These are phyloP conservation scores for Drosophila mayaguana DNA, from an alignment of 2,888 invertebrate genomes.

Conservation along the genomic window DNA sequence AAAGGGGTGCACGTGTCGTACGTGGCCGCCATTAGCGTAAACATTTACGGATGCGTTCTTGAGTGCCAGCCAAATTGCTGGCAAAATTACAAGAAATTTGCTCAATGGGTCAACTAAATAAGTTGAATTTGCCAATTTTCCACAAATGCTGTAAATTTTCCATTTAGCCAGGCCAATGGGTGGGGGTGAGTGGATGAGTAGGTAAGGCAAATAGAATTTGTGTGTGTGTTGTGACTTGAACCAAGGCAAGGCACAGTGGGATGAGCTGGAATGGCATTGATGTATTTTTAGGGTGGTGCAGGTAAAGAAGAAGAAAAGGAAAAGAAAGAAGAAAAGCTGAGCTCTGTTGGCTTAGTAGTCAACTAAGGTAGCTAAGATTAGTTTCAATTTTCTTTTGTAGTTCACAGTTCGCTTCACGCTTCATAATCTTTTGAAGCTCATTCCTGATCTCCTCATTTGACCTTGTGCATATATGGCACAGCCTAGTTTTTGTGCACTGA, in stretches of 20 bases:
- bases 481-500: constrained; percentile 33
- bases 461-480: constrained; percentile 16
- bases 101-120: constrained; percentile 54
- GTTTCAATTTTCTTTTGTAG: too few species aligned
- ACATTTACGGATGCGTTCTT: constrained; percentile 65
- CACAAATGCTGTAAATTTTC: constrained; percentile 41
- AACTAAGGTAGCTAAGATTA: too few species aligned
- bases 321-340: too few species aligned
- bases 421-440: neutral
- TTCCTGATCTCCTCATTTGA: neutral
- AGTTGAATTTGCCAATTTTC: constrained; percentile 47
- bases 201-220: constrained; percentile 30
- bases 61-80: constrained; percentile 67
- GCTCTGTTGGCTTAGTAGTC: too few species aligned
- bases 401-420: neutral
- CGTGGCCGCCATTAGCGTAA: constrained; percentile 71
- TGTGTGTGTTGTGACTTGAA: constrained; percentile 13
- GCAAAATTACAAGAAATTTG: constrained; percentile 33
- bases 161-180: neutral
- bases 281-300: neutral
- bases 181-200: neutral
- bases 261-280: too few species aligned
- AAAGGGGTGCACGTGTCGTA: constrained; percentile 61
- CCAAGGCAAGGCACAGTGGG: constrained; percentile 36
- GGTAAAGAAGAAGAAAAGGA: neutral